Base-by-base conservation (phyloP, 1,140 invertebrate genomes). In the Physella acuta region DNA sequence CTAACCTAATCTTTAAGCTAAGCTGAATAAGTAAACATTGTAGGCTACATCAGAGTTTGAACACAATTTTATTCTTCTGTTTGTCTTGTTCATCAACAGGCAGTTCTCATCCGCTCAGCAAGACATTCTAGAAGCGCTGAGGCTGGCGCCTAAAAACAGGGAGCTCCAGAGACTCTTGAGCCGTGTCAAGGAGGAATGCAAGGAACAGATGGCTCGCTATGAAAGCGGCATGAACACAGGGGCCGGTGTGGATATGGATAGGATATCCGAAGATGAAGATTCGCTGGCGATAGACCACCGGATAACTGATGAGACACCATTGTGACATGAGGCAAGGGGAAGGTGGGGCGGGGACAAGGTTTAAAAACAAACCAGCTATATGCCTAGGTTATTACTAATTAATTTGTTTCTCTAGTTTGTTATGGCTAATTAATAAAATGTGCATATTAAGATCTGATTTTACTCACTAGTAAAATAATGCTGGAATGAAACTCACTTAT, bases 111-210 rank as follows among this genome's bases (percentile, higher is more conserved):
- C 87, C 33, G 91, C 91, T 5, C 76, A 91, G n/a, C 79, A 83
- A 3, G 91, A 92, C 73, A 86, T 92, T 49, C 88, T 89, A 70
- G 90, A 91, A 79, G 91, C 91, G 20, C 78, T 92, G 24, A 85
- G 88, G 66, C 81, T 91, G 2, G 88, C 89, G 5, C 90, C 87
- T 24, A 88, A 90, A 68, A 91, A 90, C 76, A 83, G 87, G 14
- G 90, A 92, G 75, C 87, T 92, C 34, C 86, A 89, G 51, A 87
- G 89, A 31, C 88, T 92, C n/a, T 83, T 92, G 0, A 79, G 87
- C 17, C 86, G 88, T 65, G 81, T 92, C 3, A 87, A 87, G 59
- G 91, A 92, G 28, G 90, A 92, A 77, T 80, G 80, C 70, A 71
- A 73, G 52, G 75, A 85, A 37, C 81, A 85, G 72, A 80, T 79